Conservation (phyloP, 1,140 invertebrate genomes). For the Xylocopa sonorina region DNA sequence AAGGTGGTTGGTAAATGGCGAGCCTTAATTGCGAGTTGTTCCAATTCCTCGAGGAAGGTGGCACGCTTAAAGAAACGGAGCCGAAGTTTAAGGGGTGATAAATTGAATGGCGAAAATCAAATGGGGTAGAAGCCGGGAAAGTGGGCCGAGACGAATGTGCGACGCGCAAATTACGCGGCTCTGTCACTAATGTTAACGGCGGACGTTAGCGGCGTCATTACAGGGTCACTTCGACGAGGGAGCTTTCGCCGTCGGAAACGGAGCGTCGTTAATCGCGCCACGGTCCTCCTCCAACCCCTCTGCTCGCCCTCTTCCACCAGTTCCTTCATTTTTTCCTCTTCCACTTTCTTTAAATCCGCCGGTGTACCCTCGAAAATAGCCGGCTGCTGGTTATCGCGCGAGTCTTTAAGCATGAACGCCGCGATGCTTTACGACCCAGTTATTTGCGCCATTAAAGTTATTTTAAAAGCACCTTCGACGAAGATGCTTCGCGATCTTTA, state of each 20-base stretch:
- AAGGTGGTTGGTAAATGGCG: neutral
- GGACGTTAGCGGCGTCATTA: conserved; percentile 45
- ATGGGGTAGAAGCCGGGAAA: neutral
- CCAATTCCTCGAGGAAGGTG: neutral
- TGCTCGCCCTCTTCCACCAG: neutral
- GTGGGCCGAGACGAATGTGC: conserved; percentile 12
- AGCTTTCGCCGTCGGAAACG: conserved; percentile 1
- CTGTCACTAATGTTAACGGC: conserved; percentile 38
- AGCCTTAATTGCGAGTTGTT: conserved; percentile 8
- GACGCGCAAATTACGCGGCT: conserved; percentile 38
- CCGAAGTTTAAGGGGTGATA: neutral
- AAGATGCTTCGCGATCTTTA: neutral
- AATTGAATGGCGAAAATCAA: conserved; percentile 21
- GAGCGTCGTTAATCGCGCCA: conserved; percentile 41
- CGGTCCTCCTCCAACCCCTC: neutral
- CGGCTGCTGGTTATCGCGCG: neutral
- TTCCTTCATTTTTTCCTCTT: neutral
- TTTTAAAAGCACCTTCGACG: too few species aligned
- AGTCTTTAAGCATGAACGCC: neutral
- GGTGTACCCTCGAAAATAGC: conserved; percentile 12
- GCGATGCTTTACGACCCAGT: neutral
- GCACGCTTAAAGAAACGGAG: neutral
- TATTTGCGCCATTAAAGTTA: conserved; percentile 27
- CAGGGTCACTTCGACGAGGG: conserved; percentile 33
- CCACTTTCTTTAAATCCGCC: neutral